These are phyloP conservation scores for Diabrotica undecimpunctata DNA, from an alignment of 1,140 invertebrate genomes.

Conservation along the genomic window DNA sequence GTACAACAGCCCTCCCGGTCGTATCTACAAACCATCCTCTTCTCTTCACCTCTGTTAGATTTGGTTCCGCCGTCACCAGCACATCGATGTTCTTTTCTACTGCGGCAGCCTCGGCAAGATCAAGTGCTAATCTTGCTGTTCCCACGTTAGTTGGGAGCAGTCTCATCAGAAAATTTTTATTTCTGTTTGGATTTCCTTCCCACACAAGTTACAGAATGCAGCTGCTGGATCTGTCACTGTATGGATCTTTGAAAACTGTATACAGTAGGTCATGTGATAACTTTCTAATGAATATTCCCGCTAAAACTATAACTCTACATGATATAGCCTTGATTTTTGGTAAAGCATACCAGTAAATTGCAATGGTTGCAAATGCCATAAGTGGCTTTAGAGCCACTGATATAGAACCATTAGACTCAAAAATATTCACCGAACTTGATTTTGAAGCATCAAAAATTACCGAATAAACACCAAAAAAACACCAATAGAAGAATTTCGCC, in stretches of 20 bases:
- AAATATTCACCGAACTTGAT: background rate
- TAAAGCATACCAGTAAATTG: conserved; percentile 7
- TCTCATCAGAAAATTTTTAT: conserved; percentile 45
- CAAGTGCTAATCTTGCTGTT: too few species aligned
- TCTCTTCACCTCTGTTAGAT: too few species aligned
- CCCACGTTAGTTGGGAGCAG: too few species aligned
- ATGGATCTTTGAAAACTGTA: conserved; percentile 44
- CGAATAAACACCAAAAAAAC: background rate
- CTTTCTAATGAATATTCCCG: conserved; percentile 10
- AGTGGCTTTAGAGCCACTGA: conserved; percentile 10
- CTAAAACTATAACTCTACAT: conserved; percentile 9
- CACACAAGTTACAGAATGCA: conserved; percentile 45
- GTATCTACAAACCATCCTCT: too few species aligned
- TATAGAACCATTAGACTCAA: background rate
- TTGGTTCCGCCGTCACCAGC: too few species aligned
- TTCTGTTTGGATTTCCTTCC: conserved; percentile 43
- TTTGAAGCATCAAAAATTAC: background rate
- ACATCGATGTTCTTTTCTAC: too few species aligned
- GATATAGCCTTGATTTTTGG: conserved; percentile 12
- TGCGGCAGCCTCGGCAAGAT: too few species aligned
- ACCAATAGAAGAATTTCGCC: background rate
- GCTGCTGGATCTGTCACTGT: conserved; percentile 44
- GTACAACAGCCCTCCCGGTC: too few species aligned
- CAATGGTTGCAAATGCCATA: conserved; percentile 10
- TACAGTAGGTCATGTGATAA: conserved; percentile 25